phyloP scores from a whole-genome alignment of 2,797 vertebrate species.

The Picus viridis region DNA sequence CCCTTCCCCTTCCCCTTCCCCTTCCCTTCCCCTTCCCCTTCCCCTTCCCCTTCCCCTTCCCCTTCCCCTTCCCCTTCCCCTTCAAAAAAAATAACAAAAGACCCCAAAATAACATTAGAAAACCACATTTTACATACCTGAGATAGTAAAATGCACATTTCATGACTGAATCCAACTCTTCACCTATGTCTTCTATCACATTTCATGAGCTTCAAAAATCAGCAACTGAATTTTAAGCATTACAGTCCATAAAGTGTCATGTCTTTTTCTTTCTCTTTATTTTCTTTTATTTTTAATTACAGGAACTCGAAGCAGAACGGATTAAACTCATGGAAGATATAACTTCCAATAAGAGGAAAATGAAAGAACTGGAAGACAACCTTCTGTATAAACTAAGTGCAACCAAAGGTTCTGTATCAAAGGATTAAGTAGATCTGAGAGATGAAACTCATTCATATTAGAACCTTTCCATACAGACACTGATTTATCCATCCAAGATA shows the following conservation, averaged over 20 bases:
- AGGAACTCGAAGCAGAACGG: constrained; percentile 81
- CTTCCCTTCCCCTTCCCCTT: too few species aligned
- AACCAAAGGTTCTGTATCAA: constrained; percentile 76
- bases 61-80: too few species aligned
- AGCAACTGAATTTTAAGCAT: not conserved
- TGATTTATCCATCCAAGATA: not conserved
- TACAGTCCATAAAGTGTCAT: not conserved
- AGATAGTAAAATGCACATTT: not conserved
- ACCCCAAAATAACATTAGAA: not conserved
- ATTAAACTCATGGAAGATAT: constrained; percentile 82
- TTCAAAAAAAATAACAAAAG: not conserved
- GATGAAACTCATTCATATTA: not conserved
- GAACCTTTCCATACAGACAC: not conserved
- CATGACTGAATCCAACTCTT: not conserved
- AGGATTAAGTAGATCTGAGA: not conserved
- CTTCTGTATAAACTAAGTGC: constrained; percentile 81
- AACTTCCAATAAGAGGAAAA: constrained; percentile 81
- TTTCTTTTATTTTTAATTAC: constrained; percentile 23
- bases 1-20: too few species aligned
- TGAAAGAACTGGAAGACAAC: constrained; percentile 84
- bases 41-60: too few species aligned
- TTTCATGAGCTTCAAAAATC: not conserved
- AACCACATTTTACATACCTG: not conserved
- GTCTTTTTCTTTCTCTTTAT: not conserved
- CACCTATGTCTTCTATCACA: not conserved